Conservation (phyloP, 2,113 vertebrate genomes). For the Vicugna pacos region DNA sequence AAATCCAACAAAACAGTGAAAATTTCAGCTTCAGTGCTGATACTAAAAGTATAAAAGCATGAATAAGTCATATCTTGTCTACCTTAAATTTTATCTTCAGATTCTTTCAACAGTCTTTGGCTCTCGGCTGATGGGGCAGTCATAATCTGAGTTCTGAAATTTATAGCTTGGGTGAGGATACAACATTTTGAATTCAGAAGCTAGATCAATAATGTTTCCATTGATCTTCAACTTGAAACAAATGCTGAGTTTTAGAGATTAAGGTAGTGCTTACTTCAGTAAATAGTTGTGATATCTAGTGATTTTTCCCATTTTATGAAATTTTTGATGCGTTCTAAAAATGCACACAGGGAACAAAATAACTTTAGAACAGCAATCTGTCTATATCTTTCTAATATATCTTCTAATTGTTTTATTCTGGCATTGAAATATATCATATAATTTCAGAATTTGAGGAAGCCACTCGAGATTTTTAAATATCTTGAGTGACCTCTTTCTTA, state of each 20-base stretch:
- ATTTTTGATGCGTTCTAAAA: slow-evolving; percentile 40
- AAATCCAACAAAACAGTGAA: slow-evolving; percentile 67
- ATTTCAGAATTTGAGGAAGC: background rate
- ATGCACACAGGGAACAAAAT: background rate
- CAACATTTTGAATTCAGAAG: slow-evolving; percentile 44
- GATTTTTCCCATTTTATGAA: background rate
- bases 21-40: slow-evolving; percentile 24
- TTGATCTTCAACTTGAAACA: slow-evolving; percentile 71
- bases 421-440: background rate
- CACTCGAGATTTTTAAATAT: background rate
- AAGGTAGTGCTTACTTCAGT: background rate
- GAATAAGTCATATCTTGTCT: slow-evolving; percentile 50
- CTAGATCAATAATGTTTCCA: slow-evolving; percentile 65
- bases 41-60: slow-evolving; percentile 59
- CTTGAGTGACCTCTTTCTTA: background rate
- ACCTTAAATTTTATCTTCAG: slow-evolving; percentile 63
- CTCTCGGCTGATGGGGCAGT: slow-evolving; percentile 52
- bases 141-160: slow-evolving; percentile 74
- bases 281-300: background rate
- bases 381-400: background rate
- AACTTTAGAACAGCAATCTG: background rate
- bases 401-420: slow-evolving; percentile 27
- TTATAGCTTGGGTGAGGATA: slow-evolving; percentile 61
- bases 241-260: slow-evolving; percentile 55
- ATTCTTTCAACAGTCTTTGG: background rate